These are phyloP conservation scores for Meloidogyne hapla DNA, from an alignment of 1,140 invertebrate species.

Conservation along the genomic window DNA sequence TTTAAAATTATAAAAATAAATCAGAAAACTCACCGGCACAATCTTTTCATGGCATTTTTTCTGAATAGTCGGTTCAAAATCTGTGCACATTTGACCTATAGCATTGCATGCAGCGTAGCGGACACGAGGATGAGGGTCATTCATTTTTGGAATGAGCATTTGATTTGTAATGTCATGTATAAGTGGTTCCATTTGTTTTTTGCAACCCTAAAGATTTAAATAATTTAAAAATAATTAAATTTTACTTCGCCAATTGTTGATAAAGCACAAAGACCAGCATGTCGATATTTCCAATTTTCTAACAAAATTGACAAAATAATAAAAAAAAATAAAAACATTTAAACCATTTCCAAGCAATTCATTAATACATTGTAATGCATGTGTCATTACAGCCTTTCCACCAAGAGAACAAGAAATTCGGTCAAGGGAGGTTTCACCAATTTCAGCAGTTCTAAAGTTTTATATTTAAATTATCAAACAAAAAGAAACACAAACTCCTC, in stretches of 20 bases:
- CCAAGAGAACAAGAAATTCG: slow-evolving; percentile 90
- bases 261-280: slow-evolving; percentile 95
- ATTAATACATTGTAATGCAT: slow-evolving; percentile 73
- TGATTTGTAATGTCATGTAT: slow-evolving; percentile 84
- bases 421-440: slow-evolving; percentile 93
- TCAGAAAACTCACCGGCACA: slow-evolving; percentile 70
- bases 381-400: slow-evolving; percentile 87
- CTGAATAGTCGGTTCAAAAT: slow-evolving; percentile 92
- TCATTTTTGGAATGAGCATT: slow-evolving; percentile 78
- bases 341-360: slow-evolving; percentile 44
- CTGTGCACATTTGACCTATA: slow-evolving; percentile 91
- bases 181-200: slow-evolving; percentile 79
- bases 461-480: slow-evolving; percentile 16
- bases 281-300: slow-evolving; percentile 71
- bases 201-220: slow-evolving; percentile 67
- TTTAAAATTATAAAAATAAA: neutral
- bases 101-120: slow-evolving; percentile 96
- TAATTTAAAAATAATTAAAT: neutral
- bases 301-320: slow-evolving; percentile 27
- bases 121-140: slow-evolving; percentile 86
- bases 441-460: slow-evolving; percentile 77
- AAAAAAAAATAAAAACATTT: slow-evolving; percentile 9
- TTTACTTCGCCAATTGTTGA: slow-evolving; percentile 97
- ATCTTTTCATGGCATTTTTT: slow-evolving; percentile 94
- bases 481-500: slow-evolving; percentile 68